These are phyloP conservation scores for Pristis pectinata DNA, from an alignment of 2,797 vertebrate species.

Conservation along the genomic window DNA sequence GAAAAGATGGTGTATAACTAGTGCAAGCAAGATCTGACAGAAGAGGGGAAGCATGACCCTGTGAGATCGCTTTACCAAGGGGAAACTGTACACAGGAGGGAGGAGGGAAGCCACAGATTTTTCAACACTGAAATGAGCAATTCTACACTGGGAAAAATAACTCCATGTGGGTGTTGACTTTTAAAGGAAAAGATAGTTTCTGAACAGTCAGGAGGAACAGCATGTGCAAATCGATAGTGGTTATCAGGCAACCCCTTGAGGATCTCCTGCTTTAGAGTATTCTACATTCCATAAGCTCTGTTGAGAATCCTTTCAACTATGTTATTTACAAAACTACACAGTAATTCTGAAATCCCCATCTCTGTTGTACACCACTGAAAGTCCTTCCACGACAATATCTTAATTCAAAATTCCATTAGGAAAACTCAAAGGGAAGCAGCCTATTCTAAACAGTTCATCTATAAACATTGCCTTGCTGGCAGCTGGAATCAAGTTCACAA, in stretches of 20 bases:
- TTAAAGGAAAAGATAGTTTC: not conserved
- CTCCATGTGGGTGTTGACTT: not conserved
- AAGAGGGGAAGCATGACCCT: not conserved
- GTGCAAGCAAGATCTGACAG: not conserved
- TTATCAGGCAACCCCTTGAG: not conserved
- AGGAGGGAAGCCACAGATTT: not conserved
- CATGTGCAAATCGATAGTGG: not conserved
- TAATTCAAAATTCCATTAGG: not conserved
- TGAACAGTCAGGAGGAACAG: not conserved
- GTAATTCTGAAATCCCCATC: not conserved
- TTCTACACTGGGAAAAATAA: not conserved
- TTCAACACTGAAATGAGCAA: not conserved
- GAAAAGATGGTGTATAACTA: not conserved
- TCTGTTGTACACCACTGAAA: not conserved
- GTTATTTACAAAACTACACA: not conserved
- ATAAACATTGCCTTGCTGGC: not conserved
- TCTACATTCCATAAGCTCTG: not conserved
- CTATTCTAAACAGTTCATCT: not conserved
- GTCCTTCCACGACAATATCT: not conserved
- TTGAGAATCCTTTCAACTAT: not conserved
- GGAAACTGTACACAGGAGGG: not conserved
- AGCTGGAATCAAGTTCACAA: not conserved
- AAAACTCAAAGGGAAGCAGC: not conserved
- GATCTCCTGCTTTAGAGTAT: not conserved
- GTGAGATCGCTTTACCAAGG: not conserved